Evolutionary conservation across 1,140 invertebrate species (phyloP), one percentile per base, ranked within the genome.

Genomic region (Pseudomyrmex flavicornis): DNA sequence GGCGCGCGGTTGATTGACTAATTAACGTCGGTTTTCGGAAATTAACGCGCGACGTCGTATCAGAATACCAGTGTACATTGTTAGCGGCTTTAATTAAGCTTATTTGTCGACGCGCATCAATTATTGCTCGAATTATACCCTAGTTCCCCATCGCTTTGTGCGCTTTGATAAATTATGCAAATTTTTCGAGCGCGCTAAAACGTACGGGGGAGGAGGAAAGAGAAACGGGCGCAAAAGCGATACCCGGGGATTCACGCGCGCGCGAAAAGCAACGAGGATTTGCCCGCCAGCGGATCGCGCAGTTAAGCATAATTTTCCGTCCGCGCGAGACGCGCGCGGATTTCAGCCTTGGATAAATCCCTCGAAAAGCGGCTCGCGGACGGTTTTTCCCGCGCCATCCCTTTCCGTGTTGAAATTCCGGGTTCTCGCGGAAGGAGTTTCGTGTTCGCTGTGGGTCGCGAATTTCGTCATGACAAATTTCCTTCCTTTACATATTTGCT

Each of bases 231-330:
- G 22, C 12, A 7, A 70, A 35, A 56, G 22, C 12, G 22, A 56
- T n/a, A n/a, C 17, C 35, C 35, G 35, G 35, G 35, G 35, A 35
- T 35, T 35, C 35, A 35, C 35, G 35, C 5, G 22, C 8, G 3
- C 20, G 46, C 4, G 20, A 13, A 8, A 56, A 63, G 10, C 9
- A 7, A 17, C n/a, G 50, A 77, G 44, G 63, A 65, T 46, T 65
- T 35, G 62, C 35, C 22, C 48, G 75, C 50, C 63, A 68, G 63
- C 46, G 15, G 35, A 17, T 20, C 20, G 58, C 58, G 58, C 69
- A 77, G 75, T 77, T 69, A 77, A 68, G 75, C 50, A 48, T 77
- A 73, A 73, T 73, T 82, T 73, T 50, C 9, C 44, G 15, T 26
- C 15, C n/a, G 35, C 17, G 17, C 44, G 48, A 70, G 8, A 52